phyloP scores from a whole-genome alignment of 2,113 vertebrate species.

The Limanda limanda region DNA sequence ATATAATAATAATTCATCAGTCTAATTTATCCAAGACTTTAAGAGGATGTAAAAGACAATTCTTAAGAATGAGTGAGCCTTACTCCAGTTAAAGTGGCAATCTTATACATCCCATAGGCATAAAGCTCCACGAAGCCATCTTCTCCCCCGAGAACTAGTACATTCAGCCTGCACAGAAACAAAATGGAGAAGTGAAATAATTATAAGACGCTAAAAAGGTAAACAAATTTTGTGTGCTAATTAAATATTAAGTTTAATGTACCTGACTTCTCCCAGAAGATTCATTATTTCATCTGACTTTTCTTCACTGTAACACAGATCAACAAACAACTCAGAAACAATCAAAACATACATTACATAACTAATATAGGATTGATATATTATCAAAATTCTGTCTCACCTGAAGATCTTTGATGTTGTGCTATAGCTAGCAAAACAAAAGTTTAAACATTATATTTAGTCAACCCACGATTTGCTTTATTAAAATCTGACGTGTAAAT shows the following conservation, averaged over 20 bases:
- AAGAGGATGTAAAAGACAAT: neutral
- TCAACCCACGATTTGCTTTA: neutral
- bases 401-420: conserved; percentile 97
- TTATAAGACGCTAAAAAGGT: neutral
- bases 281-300: conserved; percentile 98
- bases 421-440: conserved; percentile 86
- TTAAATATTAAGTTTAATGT: conserved; percentile 39
- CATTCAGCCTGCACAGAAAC: conserved; percentile 87
- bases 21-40: neutral
- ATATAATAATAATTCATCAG: neutral
- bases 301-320: conserved; percentile 90
- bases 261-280: conserved; percentile 96
- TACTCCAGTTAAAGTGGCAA: conserved; percentile 91
- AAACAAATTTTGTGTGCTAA: too few relatives aligned
- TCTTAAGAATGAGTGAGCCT: neutral
- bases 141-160: conserved; percentile 92
- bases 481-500: neutral
- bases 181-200: neutral
- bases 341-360: conserved; percentile 5
- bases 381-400: conserved; percentile 73
- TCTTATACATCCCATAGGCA: conserved; percentile 98
- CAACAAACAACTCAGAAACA: conserved; percentile 6
- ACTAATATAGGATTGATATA: neutral
- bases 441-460: conserved; percentile 8
- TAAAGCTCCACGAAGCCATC: conserved; percentile 94